These are phyloP conservation scores for Polyploca ridens DNA, from an alignment of 2,888 invertebrate species.

Conservation along the genomic window DNA sequence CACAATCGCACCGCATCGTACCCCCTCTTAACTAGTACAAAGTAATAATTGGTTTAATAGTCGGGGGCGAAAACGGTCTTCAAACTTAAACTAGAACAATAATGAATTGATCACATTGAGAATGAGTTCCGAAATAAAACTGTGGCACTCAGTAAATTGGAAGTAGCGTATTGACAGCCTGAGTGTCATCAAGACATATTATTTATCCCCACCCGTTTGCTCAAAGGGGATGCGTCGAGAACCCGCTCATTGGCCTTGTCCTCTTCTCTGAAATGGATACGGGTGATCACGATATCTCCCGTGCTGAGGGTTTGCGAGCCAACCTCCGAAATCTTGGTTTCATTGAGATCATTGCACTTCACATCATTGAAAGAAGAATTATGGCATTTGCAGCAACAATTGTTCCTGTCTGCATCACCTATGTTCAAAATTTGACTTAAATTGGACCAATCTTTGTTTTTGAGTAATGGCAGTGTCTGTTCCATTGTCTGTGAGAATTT, in stretches of 20 bases:
- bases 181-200: conserved; percentile 77
- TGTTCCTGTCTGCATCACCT: conserved; percentile 71
- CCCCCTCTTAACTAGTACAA: conserved; percentile 53
- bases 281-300: conserved; percentile 96
- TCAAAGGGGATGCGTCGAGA: conserved; percentile 74
- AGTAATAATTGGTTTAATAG: conserved; percentile 43
- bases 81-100: conserved; percentile 61
- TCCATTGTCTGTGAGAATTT: conserved; percentile 82
- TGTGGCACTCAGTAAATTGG: conserved; percentile 76
- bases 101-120: conserved; percentile 68
- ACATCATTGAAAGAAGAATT: conserved; percentile 68
- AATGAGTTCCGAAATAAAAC: conserved; percentile 67
- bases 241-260: conserved; percentile 77
- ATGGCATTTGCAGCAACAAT: conserved; percentile 85
- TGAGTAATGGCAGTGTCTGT: conserved; percentile 79
- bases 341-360: conserved; percentile 77
- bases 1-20: conserved; percentile 64
- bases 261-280: conserved; percentile 86
- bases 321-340: conserved; percentile 80
- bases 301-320: conserved; percentile 95
- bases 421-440: conserved; percentile 79
- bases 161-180: conserved; percentile 50
- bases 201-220: conserved; percentile 72
- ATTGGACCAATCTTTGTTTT: conserved; percentile 82
- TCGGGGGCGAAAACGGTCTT: conserved; percentile 32